These are phyloP conservation scores for Apoda limacodes DNA, from an alignment of 2,888 invertebrate genomes.

Conservation along the genomic window DNA sequence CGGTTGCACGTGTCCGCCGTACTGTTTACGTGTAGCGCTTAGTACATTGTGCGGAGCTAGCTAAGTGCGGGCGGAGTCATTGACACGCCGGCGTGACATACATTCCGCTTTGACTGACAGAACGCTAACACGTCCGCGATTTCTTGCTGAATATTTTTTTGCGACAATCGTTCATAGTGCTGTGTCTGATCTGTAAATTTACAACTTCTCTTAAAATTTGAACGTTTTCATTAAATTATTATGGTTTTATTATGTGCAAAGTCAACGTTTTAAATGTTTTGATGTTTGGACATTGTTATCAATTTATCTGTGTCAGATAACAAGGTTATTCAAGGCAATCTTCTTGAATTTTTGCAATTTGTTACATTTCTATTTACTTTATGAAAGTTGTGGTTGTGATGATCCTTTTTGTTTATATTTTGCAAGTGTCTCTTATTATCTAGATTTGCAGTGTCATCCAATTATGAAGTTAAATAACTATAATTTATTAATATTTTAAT, in stretches of 20 bases:
- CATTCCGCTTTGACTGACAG: conserved; percentile 56
- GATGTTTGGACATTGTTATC: conserved; percentile 20
- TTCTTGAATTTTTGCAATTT: no score
- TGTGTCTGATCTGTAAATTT: no score
- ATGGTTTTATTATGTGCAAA: conserved; percentile 17
- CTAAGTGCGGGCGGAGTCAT: conserved; percentile 49
- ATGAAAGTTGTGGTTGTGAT: no score
- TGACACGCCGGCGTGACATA: conserved; percentile 66
- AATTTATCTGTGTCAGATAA: conserved; percentile 29
- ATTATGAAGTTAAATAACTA: no score
- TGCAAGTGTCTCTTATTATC: no score
- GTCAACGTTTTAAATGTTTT: conserved; percentile 18
- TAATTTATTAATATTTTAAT: no score
- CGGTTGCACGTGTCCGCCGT: conserved; percentile 47
- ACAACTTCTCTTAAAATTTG: no score
- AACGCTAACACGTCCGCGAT: conserved; percentile 43
- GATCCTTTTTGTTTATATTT: no score
- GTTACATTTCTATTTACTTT: no score
- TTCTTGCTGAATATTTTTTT: conserved; percentile 35
- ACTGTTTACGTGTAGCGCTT: conserved; percentile 45
- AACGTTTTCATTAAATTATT: no score
- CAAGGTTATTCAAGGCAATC: conserved; percentile 28
- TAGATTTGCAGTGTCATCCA: no score
- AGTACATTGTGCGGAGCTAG: conserved; percentile 29
- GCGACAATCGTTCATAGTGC: conserved; percentile 24